Conservation (phyloP, 2,888 invertebrate genomes). For the Lasioglossum marginatum region DNA sequence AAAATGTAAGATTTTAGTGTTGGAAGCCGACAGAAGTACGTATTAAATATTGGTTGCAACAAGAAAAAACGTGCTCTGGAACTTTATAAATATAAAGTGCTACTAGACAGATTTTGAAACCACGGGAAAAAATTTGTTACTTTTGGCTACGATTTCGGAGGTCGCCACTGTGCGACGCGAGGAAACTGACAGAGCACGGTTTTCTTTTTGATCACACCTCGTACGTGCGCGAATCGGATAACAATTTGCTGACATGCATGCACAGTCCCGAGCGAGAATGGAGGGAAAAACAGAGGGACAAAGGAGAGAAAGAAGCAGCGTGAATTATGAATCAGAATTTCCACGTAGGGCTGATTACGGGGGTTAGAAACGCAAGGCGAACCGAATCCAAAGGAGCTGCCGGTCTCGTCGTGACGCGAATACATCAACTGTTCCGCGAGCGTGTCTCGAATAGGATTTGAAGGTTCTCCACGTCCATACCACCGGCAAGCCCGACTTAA, state of each 20-base stretch:
- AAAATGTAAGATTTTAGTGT: too few relatives aligned
- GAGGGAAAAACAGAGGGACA: constrained; percentile 32
- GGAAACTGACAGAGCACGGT: neutral
- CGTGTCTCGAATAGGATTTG: constrained; percentile 78
- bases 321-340: constrained; percentile 83
- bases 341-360: constrained; percentile 77
- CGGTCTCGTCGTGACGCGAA: constrained; percentile 80
- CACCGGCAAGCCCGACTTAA: constrained; percentile 3
- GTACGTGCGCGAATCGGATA: constrained; percentile 71
- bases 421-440: constrained; percentile 75
- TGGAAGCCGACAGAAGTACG: too few relatives aligned
- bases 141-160: too few relatives aligned
- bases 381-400: constrained; percentile 59
- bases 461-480: constrained; percentile 40
- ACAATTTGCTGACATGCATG: constrained; percentile 76
- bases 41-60: too few relatives aligned
- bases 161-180: too few relatives aligned
- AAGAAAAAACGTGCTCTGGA: too few relatives aligned
- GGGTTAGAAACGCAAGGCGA: constrained; percentile 66
- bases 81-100: too few relatives aligned
- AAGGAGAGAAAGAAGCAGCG: constrained; percentile 56
- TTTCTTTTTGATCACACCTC: constrained; percentile 66
- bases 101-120: too few relatives aligned
- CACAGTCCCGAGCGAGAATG: neutral
- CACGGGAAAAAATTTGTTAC: too few relatives aligned